Evolutionary conservation across 1,140 invertebrate genomes (phyloP), one percentile per base, ranked within the genome.

Genomic region (Zaprionus kolodkinae): DNA sequence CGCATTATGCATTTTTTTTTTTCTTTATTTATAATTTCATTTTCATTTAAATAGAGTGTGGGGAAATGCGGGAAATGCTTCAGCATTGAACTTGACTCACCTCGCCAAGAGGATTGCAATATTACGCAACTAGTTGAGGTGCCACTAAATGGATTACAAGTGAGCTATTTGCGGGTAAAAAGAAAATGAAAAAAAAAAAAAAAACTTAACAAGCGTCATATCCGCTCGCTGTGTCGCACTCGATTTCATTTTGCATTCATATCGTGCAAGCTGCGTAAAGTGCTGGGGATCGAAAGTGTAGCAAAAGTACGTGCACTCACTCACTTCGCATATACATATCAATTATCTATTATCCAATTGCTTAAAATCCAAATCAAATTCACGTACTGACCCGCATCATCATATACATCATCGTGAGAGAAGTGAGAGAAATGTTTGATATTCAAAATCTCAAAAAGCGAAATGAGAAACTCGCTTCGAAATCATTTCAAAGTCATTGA

Each of bases 401-500:
- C 11, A 25, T 36, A 17, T 11, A 2, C 40, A 61, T 48, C 45
- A 17, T 52, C 45, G 40, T 3, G 38, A 40, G 40, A 45, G 40
- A 45, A 45, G 40, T 45, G n/a, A n/a, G 38, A 40, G 38, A 40
- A 7, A 40, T n/a, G 13, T 7, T 21, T 21, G 40, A 45, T 45
- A 15, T 45, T 45, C 40, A 45, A 45, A 50, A 6, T 48, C 9
- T 17, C 43, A 45, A 45, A 82, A 87, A 74, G 72, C 64, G 69
- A 87, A 80, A 80, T 76, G 85, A 78, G 84, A 88, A 88, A 88
- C 83, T 88, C 63, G 70, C 84, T 56, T 72, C 85, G 68, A 80
- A 85, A 85, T 81, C 78, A 89, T 88, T 88, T 88, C 85, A 88
- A 84, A 89, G 85, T 88, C 85, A 88, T 85, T 88, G 85, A 89